Evolutionary conservation across 2,113 vertebrate genomes (phyloP).

Genomic region (Psittacara wagleri): DNA sequence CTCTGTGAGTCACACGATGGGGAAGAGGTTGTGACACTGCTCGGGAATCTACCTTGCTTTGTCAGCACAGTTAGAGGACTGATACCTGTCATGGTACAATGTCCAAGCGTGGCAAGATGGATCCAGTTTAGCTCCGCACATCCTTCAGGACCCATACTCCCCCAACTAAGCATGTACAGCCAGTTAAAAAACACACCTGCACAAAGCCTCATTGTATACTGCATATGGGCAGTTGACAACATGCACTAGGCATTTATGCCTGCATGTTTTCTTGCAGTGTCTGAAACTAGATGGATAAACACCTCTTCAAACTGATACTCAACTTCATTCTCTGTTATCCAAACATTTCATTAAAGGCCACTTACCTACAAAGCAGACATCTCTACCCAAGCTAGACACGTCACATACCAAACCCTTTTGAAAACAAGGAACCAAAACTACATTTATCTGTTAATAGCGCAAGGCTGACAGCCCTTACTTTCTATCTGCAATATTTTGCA

Average conservation of each 20-base stretch:
- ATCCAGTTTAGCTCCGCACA: not conserved
- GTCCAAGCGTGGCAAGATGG: rapidly evolving
- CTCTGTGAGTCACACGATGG: not conserved
- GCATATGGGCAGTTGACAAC: rapidly evolving
- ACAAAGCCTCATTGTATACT: not conserved
- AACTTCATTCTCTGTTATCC: not conserved
- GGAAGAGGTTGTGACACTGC: not conserved
- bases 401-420: not conserved
- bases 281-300: slow-evolving; percentile 12
- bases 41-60: not conserved
- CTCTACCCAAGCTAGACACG: not conserved
- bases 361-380: not conserved
- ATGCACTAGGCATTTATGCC: not conserved
- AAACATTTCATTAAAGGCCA: slow-evolving; percentile 14
- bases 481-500: not conserved
- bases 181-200: not conserved
- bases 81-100: not conserved
- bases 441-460: not conserved
- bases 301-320: not conserved
- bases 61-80: not conserved
- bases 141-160: not conserved
- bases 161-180: not conserved
- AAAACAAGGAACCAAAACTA: not conserved
- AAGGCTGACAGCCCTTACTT: not conserved
- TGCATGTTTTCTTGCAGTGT: not conserved